Evolutionary conservation across 2,888 invertebrate species (phyloP).

Genomic region (Scelioninae gen. 1): DNA sequence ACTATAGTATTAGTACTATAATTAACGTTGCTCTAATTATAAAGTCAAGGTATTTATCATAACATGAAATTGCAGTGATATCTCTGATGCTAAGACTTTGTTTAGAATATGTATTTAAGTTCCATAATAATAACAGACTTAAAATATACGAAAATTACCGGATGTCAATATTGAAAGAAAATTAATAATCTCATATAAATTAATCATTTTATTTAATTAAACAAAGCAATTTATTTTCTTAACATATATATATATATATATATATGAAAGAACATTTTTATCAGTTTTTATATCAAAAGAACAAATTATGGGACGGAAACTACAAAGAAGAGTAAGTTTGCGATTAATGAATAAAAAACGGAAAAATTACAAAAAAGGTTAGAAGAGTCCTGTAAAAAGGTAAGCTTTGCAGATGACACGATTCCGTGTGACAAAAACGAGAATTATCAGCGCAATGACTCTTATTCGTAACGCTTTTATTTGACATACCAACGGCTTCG

Average conservation of each 20-base stretch:
- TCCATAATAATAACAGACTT: background rate
- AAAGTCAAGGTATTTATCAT: constrained; percentile 27
- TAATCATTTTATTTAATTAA: no score
- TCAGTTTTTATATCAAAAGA: background rate
- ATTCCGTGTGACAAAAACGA: constrained; percentile 44
- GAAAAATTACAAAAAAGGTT: background rate
- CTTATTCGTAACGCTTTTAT: constrained; percentile 63
- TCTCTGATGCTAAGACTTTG: background rate
- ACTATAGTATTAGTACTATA: constrained; percentile 38
- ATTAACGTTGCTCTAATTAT: constrained; percentile 40
- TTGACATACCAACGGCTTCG: constrained; percentile 61
- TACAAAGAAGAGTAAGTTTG: background rate
- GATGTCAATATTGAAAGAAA: background rate
- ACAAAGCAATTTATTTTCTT: no score
- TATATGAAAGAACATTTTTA: no score
- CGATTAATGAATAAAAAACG: constrained; percentile 24
- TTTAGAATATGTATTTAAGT: background rate
- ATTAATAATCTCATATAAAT: background rate
- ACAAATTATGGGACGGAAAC: background rate
- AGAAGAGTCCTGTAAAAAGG: constrained; percentile 5
- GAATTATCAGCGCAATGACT: constrained; percentile 62
- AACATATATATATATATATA: no score
- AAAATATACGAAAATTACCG: background rate
- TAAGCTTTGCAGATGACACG: constrained; percentile 42
- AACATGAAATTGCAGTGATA: constrained; percentile 9